Evolutionary conservation across 2,113 vertebrate species (phyloP).

Genomic region (Microcebus lehilahytsara): DNA sequence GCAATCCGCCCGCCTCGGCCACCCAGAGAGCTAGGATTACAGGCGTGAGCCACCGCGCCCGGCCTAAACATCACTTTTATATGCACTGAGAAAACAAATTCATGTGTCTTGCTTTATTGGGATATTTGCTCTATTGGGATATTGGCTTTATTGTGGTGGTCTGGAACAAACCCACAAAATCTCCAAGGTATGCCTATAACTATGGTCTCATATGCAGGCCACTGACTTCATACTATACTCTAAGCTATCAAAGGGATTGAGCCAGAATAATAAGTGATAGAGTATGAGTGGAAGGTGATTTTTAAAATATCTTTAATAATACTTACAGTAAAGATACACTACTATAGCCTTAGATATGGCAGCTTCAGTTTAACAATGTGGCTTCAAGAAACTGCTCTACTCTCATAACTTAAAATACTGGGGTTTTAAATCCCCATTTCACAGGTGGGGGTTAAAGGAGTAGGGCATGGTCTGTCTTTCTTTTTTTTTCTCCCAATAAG

Average conservation of each 20-base stretch:
- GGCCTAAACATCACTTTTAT: not conserved
- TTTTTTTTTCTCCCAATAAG: no score
- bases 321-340: not conserved
- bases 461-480: not conserved
- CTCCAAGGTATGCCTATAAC: not conserved
- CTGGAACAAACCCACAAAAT: not conserved
- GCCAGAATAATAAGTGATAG: not conserved
- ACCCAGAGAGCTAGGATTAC: no score
- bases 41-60: no score
- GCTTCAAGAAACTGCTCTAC: not conserved
- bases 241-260: not conserved
- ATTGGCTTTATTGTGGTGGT: not conserved
- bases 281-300: not conserved
- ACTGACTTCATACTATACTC: not conserved
- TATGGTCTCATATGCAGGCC: not conserved
- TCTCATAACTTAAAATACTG: not conserved
- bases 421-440: not conserved
- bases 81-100: not conserved
- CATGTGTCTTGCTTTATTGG: not conserved
- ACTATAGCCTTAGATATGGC: not conserved
- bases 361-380: not conserved
- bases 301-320: not conserved
- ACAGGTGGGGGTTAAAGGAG: not conserved
- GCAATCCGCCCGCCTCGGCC: no score
- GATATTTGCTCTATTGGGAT: not conserved